Base-by-base conservation (phyloP, 2,888 invertebrate species). In the Terebella lapidaria region DNA sequence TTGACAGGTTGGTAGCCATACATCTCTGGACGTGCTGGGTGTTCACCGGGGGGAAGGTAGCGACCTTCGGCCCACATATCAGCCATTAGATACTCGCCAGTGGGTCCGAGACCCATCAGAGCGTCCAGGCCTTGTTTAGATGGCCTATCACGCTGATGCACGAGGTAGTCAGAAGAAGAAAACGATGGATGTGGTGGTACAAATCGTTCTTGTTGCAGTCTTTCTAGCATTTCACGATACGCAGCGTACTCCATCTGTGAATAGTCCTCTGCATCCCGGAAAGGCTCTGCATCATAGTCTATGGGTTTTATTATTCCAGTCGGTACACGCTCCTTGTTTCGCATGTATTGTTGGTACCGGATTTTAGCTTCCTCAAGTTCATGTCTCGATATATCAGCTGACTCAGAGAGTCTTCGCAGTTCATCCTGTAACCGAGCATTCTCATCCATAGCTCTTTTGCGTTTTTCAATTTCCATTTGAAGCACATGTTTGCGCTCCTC, bases 381-480 rank as follows among this genome's bases (percentile, higher is more conserved):
- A 25, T 42, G 46, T 42, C 58, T 30, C 20, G 58, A 53, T n/a
- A 68, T 24, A 51, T 67, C 63, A 1, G 66, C 66, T 29, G 62
- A 56, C 25, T 68, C 68, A 2, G 72, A 68, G 54, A 75, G 62
- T 62, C 82, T 80, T 53, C 82, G 72, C 22, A 84, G 74, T 69
- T 85, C 84, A 54, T 83, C 81, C 69, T 82, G 84, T 35, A 84
- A 74, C 5, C 84, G 79, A n/a, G 83, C 82, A 62, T 84, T 83
- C 66, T 85, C 84, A 67, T 85, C 85, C 61, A 87, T 82, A 69
- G 86, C 84, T 67, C 83, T 83, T 51, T 85, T 81, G n/a, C 87
- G 77, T 56, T 84, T 79, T 15, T 85, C 85, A 62, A 87, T 85
- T 73, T 87, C 87, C 49, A 84, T 84, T 67, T 85, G 85, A 60